Conservation (phyloP, 2,888 invertebrate genomes). For the Octonoba sinensis region DNA sequence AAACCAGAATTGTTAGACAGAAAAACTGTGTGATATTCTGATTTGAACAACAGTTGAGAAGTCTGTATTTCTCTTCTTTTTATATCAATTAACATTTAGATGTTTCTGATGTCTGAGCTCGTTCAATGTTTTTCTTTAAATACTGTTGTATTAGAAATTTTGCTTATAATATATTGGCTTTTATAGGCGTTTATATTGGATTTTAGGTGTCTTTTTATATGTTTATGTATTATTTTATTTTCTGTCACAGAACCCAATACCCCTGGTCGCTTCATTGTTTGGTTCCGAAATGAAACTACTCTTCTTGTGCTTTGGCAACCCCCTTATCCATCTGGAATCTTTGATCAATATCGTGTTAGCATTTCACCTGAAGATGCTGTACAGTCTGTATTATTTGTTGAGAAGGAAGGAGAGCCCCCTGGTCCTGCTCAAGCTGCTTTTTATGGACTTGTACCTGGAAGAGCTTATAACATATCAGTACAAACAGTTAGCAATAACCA, state of each 20-base stretch:
- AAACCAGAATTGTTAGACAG: too few relatives aligned
- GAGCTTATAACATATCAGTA: conserved; percentile 93
- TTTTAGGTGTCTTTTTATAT: neutral
- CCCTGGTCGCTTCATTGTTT: conserved; percentile 94
- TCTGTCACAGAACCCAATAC: conserved; percentile 85
- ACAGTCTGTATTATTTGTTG: conserved; percentile 90
- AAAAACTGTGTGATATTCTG: too few relatives aligned
- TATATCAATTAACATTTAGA: neutral
- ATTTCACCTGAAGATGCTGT: conserved; percentile 91
- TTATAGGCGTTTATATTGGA: neutral
- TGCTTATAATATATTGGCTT: neutral
- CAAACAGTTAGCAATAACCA: conserved; percentile 94
- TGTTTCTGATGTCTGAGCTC: too few relatives aligned
- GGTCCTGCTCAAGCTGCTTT: conserved; percentile 96
- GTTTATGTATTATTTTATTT: too few relatives aligned
- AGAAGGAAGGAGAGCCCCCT: conserved; percentile 94
- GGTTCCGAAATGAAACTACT: conserved; percentile 96
- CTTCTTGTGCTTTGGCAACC: conserved; percentile 94
- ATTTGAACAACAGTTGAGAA: neutral
- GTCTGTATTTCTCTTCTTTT: too few relatives aligned
- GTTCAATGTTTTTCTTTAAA: neutral
- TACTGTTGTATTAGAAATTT: neutral
- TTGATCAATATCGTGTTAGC: conserved; percentile 67
- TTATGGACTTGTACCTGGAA: conserved; percentile 88
- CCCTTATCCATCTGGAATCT: conserved; percentile 88